Evolutionary conservation across 2,888 invertebrate species (phyloP).

Genomic region (Pammene aurita): DNA sequence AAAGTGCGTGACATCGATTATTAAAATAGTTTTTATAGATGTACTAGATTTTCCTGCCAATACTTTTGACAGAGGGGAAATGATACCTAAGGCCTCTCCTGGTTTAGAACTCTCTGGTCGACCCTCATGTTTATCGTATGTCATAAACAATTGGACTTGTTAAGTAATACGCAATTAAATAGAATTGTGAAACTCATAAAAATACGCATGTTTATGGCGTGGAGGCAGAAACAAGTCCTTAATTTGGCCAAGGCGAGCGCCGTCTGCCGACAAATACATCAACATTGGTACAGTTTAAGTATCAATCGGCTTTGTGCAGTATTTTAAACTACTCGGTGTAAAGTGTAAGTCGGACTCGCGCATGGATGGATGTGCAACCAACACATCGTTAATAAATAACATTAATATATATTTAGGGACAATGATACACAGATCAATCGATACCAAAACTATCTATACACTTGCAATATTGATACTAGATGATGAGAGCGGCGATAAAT

Average conservation of each 20-base stretch:
- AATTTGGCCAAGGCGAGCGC: slow-evolving; percentile 37
- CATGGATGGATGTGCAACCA: neutral
- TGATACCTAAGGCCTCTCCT: too few species aligned
- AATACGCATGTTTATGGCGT: slow-evolving; percentile 27
- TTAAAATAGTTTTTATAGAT: too few species aligned
- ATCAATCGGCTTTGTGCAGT: slow-evolving; percentile 1
- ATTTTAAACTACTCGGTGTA: neutral
- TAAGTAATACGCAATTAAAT: slow-evolving; percentile 30
- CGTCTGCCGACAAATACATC: slow-evolving; percentile 30
- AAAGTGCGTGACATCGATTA: too few species aligned
- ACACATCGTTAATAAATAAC: too few species aligned
- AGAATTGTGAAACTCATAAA: slow-evolving; percentile 30
- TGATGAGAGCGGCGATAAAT: too few species aligned
- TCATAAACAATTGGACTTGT: slow-evolving; percentile 23
- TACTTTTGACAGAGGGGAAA: too few species aligned
- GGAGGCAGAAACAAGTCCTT: slow-evolving; percentile 23
- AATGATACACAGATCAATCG: too few species aligned
- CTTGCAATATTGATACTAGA: too few species aligned
- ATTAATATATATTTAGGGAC: too few species aligned
- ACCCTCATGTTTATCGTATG: slow-evolving; percentile 3
- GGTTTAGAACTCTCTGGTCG: too few species aligned
- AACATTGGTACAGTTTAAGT: slow-evolving; percentile 10
- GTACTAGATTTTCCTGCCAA: too few species aligned
- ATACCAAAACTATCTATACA: too few species aligned
- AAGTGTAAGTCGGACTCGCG: neutral